Conservation (phyloP, 2,888 invertebrate species). For the Hartigia nigra region DNA sequence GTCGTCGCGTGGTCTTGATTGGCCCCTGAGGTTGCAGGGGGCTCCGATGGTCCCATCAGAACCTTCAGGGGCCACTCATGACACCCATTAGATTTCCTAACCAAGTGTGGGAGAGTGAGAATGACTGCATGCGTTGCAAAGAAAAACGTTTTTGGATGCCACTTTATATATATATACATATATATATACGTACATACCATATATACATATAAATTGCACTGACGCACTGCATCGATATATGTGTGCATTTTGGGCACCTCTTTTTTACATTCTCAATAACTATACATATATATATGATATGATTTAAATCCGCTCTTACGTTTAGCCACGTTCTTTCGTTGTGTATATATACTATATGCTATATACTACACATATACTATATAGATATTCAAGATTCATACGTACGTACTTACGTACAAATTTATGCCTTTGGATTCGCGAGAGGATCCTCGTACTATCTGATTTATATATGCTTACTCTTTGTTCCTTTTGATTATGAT, state of each 20-base stretch:
- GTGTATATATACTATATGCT: background rate
- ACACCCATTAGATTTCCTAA: background rate
- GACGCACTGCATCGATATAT: conserved; percentile 66
- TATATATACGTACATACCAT: conserved; percentile 36
- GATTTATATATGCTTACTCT: background rate
- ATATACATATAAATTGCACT: conserved; percentile 64
- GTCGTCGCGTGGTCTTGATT: background rate
- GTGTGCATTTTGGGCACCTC: conserved; percentile 66
- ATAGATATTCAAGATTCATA: background rate
- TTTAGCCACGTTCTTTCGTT: conserved; percentile 23
- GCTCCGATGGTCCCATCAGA: background rate
- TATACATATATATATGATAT: conserved; percentile 20
- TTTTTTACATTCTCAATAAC: conserved; percentile 62
- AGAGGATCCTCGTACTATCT: background rate
- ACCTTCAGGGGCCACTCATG: background rate
- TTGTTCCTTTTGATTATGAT: background rate
- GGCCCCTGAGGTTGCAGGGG: background rate
- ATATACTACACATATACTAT: background rate
- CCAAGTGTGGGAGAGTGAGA: conserved; percentile 66
- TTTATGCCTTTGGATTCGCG: background rate
- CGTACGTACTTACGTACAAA: background rate
- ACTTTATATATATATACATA: conserved; percentile 59
- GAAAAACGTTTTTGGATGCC: conserved; percentile 64
- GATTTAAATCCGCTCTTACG: conserved; percentile 45
- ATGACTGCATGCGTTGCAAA: conserved; percentile 66